Percentiles rank a stretch among this genome's conserved stretches.
phyloP scores from a whole-genome alignment of 2,797 vertebrate species.

The Gobio occitaniae region DNA sequence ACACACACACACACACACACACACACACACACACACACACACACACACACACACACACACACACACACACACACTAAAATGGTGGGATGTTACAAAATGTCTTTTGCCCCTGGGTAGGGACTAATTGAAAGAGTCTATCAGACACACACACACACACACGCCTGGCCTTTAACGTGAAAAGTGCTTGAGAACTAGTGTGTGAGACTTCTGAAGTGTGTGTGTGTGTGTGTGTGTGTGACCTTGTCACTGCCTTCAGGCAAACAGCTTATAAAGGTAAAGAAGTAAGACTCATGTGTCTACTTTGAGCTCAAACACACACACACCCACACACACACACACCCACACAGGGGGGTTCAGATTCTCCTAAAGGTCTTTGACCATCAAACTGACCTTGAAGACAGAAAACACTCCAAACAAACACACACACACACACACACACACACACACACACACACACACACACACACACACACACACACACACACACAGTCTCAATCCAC shows the following conservation, averaged over 20 bases:
- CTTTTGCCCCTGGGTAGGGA: constrained; percentile 2
- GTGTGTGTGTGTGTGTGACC: constrained; percentile 46
- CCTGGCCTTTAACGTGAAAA: constrained; percentile 23
- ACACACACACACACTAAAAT: neutral
- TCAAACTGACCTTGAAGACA: constrained; percentile 21
- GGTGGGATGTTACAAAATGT: neutral
- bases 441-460: no score
- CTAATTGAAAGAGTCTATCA: constrained; percentile 28
- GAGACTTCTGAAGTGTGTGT: constrained; percentile 24
- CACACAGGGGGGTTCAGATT: constrained; percentile 10
- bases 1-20: no score
- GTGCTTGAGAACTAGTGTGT: neutral
- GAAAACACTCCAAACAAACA: neutral
- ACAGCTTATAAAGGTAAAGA: constrained; percentile 34
- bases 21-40: no score
- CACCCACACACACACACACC: neutral
- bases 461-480: neutral
- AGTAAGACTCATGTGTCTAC: constrained; percentile 2
- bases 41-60: no score
- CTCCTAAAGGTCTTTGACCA: constrained; percentile 17
- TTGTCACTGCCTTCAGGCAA: constrained; percentile 48
- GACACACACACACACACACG: neutral
- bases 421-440: neutral
- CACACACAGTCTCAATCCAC: neutral
- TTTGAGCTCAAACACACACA: neutral